Conservation (phyloP, 2,888 invertebrate genomes). For the Loripinus fragilis region DNA sequence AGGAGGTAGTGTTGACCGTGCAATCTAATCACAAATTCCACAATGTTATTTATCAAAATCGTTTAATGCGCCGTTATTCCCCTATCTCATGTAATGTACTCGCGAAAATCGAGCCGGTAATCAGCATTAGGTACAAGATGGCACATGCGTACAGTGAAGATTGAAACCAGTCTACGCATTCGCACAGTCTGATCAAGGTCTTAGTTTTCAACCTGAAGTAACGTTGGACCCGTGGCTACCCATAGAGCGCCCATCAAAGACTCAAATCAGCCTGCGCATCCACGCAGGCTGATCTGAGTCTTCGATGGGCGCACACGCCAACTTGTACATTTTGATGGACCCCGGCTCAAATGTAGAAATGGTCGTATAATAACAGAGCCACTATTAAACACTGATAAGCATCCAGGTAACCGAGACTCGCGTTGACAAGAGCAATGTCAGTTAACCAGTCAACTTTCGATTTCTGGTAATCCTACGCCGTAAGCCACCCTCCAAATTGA, state of each 20-base stretch:
- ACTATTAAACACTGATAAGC: conserved; percentile 48
- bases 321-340: too few relatives aligned
- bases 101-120: background rate
- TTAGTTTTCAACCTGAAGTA: too few relatives aligned
- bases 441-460: conserved; percentile 8
- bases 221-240: too few relatives aligned
- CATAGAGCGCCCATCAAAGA: too few relatives aligned
- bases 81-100: conserved; percentile 34
- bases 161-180: too few relatives aligned
- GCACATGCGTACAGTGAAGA: too few relatives aligned
- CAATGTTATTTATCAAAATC: conserved; percentile 9
- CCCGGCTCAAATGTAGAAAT: conserved; percentile 24
- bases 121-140: too few relatives aligned
- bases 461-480: background rate
- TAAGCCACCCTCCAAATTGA: background rate
- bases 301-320: too few relatives aligned
- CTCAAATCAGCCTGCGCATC: too few relatives aligned
- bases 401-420: conserved; percentile 35
- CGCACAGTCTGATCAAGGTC: too few relatives aligned
- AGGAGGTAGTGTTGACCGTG: background rate
- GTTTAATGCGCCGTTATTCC: conserved; percentile 8
- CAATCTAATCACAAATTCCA: conserved; percentile 7
- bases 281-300: too few relatives aligned
- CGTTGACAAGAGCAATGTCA: conserved; percentile 34
- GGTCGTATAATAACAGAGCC: conserved; percentile 36